Conservation (phyloP, 2,888 invertebrate species). For the Drosophila setosimentum region DNA sequence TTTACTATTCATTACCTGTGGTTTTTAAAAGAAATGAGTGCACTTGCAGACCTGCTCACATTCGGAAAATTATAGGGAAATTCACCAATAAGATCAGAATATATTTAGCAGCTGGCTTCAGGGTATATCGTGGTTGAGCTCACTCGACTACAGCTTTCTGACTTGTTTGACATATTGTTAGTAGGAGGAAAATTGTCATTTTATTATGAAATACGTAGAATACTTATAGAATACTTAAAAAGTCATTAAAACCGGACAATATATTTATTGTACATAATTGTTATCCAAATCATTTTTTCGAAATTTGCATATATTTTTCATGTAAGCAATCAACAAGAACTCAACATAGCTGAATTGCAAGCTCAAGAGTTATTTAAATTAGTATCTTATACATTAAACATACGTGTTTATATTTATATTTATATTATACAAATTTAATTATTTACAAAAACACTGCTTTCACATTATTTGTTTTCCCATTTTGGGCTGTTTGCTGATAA, state of each 20-base stretch:
- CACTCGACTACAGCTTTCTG: not conserved
- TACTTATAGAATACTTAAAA: not conserved
- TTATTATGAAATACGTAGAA: too few species aligned
- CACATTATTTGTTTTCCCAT: not conserved
- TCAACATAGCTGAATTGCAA: not conserved
- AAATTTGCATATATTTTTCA: not conserved
- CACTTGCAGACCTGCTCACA: not conserved
- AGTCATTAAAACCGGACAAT: not conserved
- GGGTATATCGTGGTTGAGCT: not conserved
- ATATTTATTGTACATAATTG: not conserved
- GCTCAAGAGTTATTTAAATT: not conserved
- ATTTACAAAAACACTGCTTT: not conserved
- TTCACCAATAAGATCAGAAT: not conserved
- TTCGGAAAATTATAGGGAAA: not conserved
- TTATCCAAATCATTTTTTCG: not conserved
- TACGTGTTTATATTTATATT: too few species aligned
- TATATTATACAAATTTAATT: not conserved
- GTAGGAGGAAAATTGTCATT: not conserved
- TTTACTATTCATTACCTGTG: too few species aligned
- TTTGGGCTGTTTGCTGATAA: not conserved
- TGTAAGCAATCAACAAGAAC: not conserved
- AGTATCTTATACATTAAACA: too few species aligned
- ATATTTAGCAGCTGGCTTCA: not conserved
- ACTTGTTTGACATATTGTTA: not conserved
- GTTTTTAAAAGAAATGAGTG: not conserved